Evolutionary conservation across 2,888 invertebrate species (phyloP).

Genomic region (Torymus aiolomorphi): DNA sequence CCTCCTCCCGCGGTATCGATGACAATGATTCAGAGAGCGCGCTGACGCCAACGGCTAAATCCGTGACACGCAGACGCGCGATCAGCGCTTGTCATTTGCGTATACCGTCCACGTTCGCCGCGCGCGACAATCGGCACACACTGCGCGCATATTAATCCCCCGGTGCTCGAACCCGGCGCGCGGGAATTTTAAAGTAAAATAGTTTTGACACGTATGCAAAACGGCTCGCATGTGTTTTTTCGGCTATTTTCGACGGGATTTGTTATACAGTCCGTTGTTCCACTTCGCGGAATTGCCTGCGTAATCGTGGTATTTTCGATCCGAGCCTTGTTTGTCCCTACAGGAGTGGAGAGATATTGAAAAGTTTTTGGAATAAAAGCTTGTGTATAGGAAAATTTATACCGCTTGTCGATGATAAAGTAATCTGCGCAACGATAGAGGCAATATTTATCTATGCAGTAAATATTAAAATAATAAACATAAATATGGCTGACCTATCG

Average conservation of each 20-base stretch:
- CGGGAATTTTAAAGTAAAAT: conserved; percentile 34
- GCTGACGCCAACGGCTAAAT: conserved; percentile 36
- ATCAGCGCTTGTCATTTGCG: conserved; percentile 17
- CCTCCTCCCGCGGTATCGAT: conserved; percentile 58
- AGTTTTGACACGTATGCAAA: conserved; percentile 39
- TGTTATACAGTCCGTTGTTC: not conserved
- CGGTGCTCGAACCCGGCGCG: not conserved
- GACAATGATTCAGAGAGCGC: conserved; percentile 61
- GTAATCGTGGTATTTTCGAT: too few relatives aligned
- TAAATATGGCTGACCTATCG: too few relatives aligned
- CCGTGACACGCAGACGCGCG: not conserved
- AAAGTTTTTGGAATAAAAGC: too few relatives aligned
- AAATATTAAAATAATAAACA: too few relatives aligned
- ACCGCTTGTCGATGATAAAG: too few relatives aligned
- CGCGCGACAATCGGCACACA: conserved; percentile 28
- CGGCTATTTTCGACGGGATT: not conserved
- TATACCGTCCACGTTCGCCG: conserved; percentile 22
- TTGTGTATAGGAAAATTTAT: too few relatives aligned
- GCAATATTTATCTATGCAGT: too few relatives aligned
- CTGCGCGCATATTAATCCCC: conserved; percentile 25
- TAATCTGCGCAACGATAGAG: too few relatives aligned
- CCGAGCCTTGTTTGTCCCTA: too few relatives aligned
- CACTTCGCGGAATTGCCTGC: not conserved
- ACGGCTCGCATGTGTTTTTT: not conserved
- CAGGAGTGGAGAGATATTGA: too few relatives aligned